Conservation (phyloP, 2,888 invertebrate species). For the Galerucella pusilla region DNA sequence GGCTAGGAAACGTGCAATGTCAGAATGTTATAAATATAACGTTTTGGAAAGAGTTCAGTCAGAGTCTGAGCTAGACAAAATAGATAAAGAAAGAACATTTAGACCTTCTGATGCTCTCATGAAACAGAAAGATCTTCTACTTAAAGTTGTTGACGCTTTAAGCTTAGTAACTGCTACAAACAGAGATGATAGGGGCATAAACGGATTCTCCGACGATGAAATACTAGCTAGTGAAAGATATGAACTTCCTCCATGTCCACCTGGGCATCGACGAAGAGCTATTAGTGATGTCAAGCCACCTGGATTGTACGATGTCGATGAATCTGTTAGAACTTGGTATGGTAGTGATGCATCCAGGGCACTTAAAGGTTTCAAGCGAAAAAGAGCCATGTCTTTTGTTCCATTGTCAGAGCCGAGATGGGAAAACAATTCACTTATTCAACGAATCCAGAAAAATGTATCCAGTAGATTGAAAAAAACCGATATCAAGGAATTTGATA, state of each 20-base stretch:
- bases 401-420: conserved; percentile 11
- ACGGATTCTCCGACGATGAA: conserved; percentile 79
- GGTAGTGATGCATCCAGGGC: conserved; percentile 73
- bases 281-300: conserved; percentile 70
- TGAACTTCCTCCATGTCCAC: conserved; percentile 39
- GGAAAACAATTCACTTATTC: conserved; percentile 32
- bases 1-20: conserved; percentile 70
- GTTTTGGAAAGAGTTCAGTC: conserved; percentile 73
- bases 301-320: conserved; percentile 55
- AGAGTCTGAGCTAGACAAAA: conserved; percentile 74
- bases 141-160: conserved; percentile 81
- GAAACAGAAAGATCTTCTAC: conserved; percentile 80
- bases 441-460: conserved; percentile 43
- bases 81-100: conserved; percentile 83
- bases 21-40: conserved; percentile 67
- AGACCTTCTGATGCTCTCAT: conserved; percentile 74
- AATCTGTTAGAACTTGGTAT: conserved; percentile 74
- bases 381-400: conserved; percentile 45
- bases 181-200: conserved; percentile 68
- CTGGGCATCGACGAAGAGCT: conserved; percentile 69
- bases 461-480: conserved; percentile 45
- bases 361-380: conserved; percentile 65
- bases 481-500: conserved; percentile 48
- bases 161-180: conserved; percentile 66
- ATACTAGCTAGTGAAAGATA: conserved; percentile 77